phyloP scores from a whole-genome alignment of 1,140 invertebrate species.

The Drosophila jambulina region DNA sequence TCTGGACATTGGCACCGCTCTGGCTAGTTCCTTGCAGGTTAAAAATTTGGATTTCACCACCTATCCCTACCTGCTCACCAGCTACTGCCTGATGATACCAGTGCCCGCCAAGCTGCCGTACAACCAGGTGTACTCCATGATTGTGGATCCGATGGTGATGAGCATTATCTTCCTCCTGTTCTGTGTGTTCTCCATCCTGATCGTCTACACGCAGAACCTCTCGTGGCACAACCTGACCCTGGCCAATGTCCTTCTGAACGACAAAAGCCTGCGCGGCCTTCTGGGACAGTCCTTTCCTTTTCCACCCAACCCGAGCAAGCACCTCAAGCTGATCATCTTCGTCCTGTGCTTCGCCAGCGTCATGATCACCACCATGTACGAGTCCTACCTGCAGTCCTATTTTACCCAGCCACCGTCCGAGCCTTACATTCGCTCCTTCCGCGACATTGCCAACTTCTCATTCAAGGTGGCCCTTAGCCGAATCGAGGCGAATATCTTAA shows the following conservation, averaged over 20 bases:
- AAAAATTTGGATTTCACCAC: conserved; percentile 4
- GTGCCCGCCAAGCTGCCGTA: conserved; percentile 46
- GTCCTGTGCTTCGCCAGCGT: conserved; percentile 58
- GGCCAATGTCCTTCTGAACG: conserved; percentile 53
- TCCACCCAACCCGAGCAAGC: conserved; percentile 16
- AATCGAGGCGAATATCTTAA: not conserved
- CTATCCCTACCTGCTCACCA: conserved; percentile 55
- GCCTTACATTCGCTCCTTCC: conserved; percentile 19
- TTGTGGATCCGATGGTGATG: conserved; percentile 44
- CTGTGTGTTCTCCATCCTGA: conserved; percentile 53
- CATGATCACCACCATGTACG: conserved; percentile 69
- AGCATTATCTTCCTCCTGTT: conserved; percentile 41
- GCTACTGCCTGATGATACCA: conserved; percentile 63
- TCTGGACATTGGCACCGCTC: conserved; percentile 48
- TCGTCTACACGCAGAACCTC: conserved; percentile 46
- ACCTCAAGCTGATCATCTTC: conserved; percentile 54
- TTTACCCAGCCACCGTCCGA: conserved; percentile 55
- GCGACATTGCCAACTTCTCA: conserved; percentile 38
- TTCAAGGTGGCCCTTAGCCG: conserved; percentile 12
- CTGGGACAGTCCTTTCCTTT: conserved; percentile 63
- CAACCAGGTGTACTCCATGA: conserved; percentile 47
- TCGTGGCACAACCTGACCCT: conserved; percentile 49
- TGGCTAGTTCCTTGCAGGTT: not conserved
- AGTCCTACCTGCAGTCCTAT: conserved; percentile 51
- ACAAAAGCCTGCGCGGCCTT: conserved; percentile 62